Evolutionary conservation across 1,140 invertebrate species (phyloP), one percentile per base, ranked within the genome.

Genomic region (Parapsyche elsis): DNA sequence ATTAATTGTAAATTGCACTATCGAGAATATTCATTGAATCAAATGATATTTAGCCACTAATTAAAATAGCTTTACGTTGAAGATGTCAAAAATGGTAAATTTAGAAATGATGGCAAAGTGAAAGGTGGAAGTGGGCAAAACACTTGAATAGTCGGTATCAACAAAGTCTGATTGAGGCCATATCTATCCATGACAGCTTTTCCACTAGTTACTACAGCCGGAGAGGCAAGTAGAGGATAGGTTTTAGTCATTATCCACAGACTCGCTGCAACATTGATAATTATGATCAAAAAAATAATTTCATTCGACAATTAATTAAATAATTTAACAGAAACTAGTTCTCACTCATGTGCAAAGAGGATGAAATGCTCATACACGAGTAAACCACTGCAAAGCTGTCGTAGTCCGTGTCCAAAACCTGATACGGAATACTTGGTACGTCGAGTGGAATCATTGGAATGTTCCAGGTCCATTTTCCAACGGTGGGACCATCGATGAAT

Each of bases 321-420:
- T n/a, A n/a, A n/a, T n/a, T n/a, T n/a, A n/a, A n/a, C n/a, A n/a
- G n/a, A n/a, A n/a, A n/a, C n/a, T n/a, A n/a, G n/a, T n/a, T n/a
- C n/a, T n/a, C n/a, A n/a, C n/a, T n/a, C n/a, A n/a, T n/a, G n/a
- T n/a, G n/a, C n/a, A n/a, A 38, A 38, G 7, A 38, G 7, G 30
- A 19, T 61, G n/a, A n/a, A n/a, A n/a, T n/a, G n/a, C n/a, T 61
- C 7, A 61, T 19, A 21, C 57, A 61, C 1, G 64, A 67, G n/a
- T 67, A 67, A 0, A 67, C 64, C 7, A n/a, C 9, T 12, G 64
- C 21, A 12, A 9, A 67, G 14, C 5, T 30, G 21, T 0, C 14
- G n/a, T 67, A 67, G 26, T 67, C 64, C 21, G 64, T 67, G 9
- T 12, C 64, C 5, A 67, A 12, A 67, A 67, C 64, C 24, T 67